Conservation (phyloP, 2,888 invertebrate species). For the Thera britannica region DNA sequence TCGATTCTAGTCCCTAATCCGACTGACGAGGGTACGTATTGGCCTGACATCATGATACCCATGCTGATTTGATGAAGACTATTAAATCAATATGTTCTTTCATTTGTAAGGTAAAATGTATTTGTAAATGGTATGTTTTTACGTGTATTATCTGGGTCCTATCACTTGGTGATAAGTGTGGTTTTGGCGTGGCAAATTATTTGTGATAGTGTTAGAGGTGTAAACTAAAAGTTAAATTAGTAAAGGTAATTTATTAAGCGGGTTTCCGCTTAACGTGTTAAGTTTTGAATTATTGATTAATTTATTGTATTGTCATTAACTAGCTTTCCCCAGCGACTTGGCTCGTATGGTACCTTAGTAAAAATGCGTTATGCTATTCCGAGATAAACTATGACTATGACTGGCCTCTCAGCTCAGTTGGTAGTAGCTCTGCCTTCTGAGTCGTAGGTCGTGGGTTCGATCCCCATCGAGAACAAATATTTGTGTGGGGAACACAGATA, state of each 20-base stretch:
- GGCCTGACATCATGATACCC: constrained; percentile 15
- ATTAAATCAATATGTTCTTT: background rate
- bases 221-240: constrained; percentile 22
- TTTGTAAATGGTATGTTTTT: too few species aligned
- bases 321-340: too few species aligned
- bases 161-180: background rate
- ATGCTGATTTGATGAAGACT: constrained; percentile 7
- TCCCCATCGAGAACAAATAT: too few species aligned
- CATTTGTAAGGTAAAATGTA: too few species aligned
- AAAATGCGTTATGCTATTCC: too few species aligned
- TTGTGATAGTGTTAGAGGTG: constrained; percentile 15
- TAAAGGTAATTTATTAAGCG: constrained; percentile 19
- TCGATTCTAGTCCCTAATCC: constrained; percentile 24
- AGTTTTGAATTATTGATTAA: constrained; percentile 13
- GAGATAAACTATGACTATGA: too few species aligned
- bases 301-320: background rate
- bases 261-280: constrained; percentile 9
- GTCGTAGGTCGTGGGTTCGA: too few species aligned
- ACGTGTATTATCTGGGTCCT: background rate
- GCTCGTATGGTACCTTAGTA: too few species aligned
- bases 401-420: too few species aligned
- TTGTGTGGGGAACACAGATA: too few species aligned
- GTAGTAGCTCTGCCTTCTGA: too few species aligned
- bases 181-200: constrained; percentile 11
- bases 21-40: constrained; percentile 25